These are phyloP conservation scores for Petrophora chlorosata DNA, from an alignment of 2,888 invertebrate genomes.

Conservation along the genomic window DNA sequence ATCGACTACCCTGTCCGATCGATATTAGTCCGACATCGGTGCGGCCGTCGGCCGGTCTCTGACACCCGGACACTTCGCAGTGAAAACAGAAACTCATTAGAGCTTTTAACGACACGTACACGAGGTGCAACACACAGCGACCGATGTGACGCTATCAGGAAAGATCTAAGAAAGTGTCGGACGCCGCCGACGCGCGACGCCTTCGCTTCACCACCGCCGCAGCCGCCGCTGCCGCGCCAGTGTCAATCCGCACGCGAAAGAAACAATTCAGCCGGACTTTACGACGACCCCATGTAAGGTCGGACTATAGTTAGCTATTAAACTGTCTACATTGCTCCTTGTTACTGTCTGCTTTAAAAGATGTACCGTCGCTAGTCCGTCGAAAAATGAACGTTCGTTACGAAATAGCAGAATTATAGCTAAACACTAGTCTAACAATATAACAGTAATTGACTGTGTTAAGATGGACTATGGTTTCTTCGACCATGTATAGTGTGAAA, in stretches of 20 bases:
- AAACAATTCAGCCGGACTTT: slow-evolving; percentile 35
- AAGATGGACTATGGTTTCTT: slow-evolving; percentile 22
- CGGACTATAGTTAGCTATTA: slow-evolving; percentile 36
- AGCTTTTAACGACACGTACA: slow-evolving; percentile 58
- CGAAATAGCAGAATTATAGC: slow-evolving; percentile 26
- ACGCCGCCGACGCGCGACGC: slow-evolving; percentile 32
- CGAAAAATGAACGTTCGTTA: slow-evolving; percentile 42
- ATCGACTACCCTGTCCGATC: slow-evolving; percentile 54
- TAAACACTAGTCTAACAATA: slow-evolving; percentile 22
- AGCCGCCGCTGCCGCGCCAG: slow-evolving; percentile 33
- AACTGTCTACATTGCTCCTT: slow-evolving; percentile 50
- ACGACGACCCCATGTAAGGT: slow-evolving; percentile 40
- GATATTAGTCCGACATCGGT: slow-evolving; percentile 56
- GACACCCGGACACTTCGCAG: slow-evolving; percentile 58
- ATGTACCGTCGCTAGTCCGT: slow-evolving; percentile 38
- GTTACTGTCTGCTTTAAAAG: slow-evolving; percentile 53
- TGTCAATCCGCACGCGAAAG: slow-evolving; percentile 19
- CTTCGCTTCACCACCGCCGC: too few relatives aligned
- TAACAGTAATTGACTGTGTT: slow-evolving; percentile 20
- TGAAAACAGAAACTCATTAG: slow-evolving; percentile 70
- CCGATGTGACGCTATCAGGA: slow-evolving; percentile 53
- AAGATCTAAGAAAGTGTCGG: slow-evolving; percentile 52
- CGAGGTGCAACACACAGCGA: slow-evolving; percentile 50
- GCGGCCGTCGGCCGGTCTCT: slow-evolving; percentile 41
- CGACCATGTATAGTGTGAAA: slow-evolving; percentile 31